Evolutionary conservation across 1,140 invertebrate species (phyloP).

Genomic region (Agrypnia vestita): DNA sequence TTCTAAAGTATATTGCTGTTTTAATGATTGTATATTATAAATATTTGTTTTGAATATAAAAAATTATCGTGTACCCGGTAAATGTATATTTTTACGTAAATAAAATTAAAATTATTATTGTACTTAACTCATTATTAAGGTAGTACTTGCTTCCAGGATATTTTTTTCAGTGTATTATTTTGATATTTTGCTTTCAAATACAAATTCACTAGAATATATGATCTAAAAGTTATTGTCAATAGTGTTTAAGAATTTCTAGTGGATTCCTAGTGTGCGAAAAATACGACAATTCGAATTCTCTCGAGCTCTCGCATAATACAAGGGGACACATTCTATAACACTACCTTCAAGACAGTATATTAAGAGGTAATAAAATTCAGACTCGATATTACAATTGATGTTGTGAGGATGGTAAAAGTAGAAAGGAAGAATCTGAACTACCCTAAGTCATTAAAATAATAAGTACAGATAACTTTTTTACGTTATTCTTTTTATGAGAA

Average conservation of each 20-base stretch:
- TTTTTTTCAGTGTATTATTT: not conserved
- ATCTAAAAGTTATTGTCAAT: not conserved
- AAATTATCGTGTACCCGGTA: no score
- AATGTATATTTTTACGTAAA: no score
- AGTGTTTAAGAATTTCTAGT: not conserved
- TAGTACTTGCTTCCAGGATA: not conserved
- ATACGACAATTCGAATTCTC: not conserved
- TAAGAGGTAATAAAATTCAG: not conserved
- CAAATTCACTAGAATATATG: not conserved
- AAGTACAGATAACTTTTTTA: no score
- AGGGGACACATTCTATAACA: not conserved
- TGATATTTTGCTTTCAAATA: not conserved
- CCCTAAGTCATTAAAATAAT: no score
- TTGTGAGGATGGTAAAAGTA: not conserved
- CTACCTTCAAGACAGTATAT: not conserved
- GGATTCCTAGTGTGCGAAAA: no score
- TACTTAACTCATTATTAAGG: not conserved
- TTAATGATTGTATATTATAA: not conserved
- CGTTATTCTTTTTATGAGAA: no score
- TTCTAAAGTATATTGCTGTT: not conserved
- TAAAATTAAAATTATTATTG: not conserved
- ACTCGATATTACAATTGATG: not conserved
- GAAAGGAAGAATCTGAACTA: not conserved
- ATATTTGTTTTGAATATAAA: not conserved
- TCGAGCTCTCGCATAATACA: not conserved